Percentiles rank a stretch among this genome's conserved stretches.
Evolutionary conservation across 2,113 vertebrate species (phyloP).

Genomic region (Stomatorhinus ivindoensis): DNA sequence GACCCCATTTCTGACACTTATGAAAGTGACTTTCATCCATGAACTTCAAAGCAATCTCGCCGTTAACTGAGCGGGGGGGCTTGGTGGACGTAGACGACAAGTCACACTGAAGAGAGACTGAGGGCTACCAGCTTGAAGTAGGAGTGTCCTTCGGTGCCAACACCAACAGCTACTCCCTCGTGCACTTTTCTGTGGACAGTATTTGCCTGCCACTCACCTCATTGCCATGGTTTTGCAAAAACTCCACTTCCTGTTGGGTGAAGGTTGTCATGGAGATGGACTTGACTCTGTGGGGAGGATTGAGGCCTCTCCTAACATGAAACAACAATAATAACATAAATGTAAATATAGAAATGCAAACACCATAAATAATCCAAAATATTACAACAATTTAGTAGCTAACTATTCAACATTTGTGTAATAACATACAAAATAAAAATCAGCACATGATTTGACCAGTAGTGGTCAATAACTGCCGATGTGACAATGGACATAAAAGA

Average conservation of each 20-base stretch:
- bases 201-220: constrained; percentile 61
- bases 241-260: constrained; percentile 81
- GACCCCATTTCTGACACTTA: neutral
- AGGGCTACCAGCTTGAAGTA: neutral
- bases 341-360: neutral
- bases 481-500: neutral
- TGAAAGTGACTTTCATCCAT: neutral
- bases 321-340: neutral
- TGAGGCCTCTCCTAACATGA: constrained; percentile 74
- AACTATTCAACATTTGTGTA: neutral
- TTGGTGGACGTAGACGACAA: neutral
- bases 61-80: neutral
- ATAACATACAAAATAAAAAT: neutral
- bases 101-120: neutral
- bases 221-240: constrained; percentile 82
- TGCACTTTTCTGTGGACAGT: neutral
- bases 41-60: neutral
- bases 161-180: neutral
- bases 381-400: neutral
- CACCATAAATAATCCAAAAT: neutral
- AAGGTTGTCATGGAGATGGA: constrained; percentile 94
- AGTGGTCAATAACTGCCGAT: neutral
- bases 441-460: neutral
- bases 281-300: constrained; percentile 84
- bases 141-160: neutral